Percentiles rank a stretch among this genome's conserved stretches.
Conservation (phyloP, 2,113 vertebrate species). For the Rafetus swinhoei region DNA sequence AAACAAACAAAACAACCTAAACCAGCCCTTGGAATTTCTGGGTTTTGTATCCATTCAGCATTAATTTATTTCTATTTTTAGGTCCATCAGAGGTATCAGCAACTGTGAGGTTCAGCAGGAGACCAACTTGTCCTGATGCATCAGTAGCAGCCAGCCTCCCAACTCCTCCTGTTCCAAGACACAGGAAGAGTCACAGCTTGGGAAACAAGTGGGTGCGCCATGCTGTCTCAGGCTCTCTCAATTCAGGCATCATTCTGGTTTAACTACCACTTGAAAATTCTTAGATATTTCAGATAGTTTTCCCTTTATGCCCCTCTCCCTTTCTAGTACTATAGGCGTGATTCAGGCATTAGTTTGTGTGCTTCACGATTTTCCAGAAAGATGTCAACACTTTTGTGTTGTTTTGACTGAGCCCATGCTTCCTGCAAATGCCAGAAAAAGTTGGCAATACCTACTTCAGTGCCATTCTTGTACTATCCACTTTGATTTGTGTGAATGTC, state of each 20-base stretch:
- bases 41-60: background rate
- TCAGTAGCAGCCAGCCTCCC: constrained; percentile 88
- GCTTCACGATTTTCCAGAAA: background rate
- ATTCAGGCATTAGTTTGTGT: background rate
- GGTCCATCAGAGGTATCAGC: constrained; percentile 86
- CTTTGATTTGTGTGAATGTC: background rate
- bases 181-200: constrained; percentile 97
- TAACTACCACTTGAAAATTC: background rate
- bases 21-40: background rate
- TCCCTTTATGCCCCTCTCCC: background rate
- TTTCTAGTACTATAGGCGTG: background rate
- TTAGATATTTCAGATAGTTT: background rate
- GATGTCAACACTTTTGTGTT: background rate
- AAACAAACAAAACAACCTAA: background rate
- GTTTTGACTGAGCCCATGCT: background rate
- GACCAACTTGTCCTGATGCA: constrained; percentile 93
- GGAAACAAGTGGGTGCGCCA: constrained; percentile 91
- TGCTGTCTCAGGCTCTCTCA: background rate
- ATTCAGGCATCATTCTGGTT: background rate
- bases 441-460: background rate
- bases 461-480: background rate
- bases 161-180: constrained; percentile 91
- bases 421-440: background rate
- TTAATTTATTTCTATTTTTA: constrained; percentile 72
- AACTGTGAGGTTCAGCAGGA: constrained; percentile 85